phyloP scores from a whole-genome alignment of 1,140 invertebrate species.

The Drosophila tropicalis region DNA sequence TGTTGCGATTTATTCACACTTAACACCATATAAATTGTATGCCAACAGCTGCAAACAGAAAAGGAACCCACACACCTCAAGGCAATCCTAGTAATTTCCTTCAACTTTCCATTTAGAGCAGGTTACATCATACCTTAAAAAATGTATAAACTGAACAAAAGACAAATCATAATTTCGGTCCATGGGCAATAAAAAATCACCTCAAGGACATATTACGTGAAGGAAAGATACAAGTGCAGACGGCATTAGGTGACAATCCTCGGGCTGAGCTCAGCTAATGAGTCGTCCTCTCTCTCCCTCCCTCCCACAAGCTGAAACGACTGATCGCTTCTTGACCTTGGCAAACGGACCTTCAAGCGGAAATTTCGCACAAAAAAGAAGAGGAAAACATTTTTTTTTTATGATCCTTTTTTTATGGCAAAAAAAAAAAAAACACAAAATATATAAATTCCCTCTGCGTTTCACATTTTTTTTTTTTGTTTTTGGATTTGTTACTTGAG shows the following conservation, averaged over 20 bases:
- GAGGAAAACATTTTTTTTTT: conserved; percentile 65
- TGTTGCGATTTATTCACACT: background rate
- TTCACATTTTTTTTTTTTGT: conserved; percentile 37
- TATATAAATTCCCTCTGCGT: conserved; percentile 1
- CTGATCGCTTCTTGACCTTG: conserved; percentile 62
- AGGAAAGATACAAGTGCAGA: conserved; percentile 67
- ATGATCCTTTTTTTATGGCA: conserved; percentile 54
- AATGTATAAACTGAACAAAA: conserved; percentile 41
- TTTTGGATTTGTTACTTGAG: conserved; percentile 78
- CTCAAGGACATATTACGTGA: conserved; percentile 37
- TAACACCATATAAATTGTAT: background rate
- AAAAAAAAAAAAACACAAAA: conserved; percentile 30
- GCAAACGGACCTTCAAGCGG: conserved; percentile 63
- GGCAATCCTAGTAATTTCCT: conserved; percentile 14
- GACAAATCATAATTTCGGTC: conserved; percentile 62
- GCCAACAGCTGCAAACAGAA: conserved; percentile 17
- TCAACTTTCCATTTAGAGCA: conserved; percentile 25
- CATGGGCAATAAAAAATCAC: conserved; percentile 52
- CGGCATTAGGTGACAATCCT: conserved; percentile 11
- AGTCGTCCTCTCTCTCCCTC: conserved; percentile 21
- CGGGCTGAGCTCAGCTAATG: conserved; percentile 34
- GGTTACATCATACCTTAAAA: conserved; percentile 50
- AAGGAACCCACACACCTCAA: conserved; percentile 18
- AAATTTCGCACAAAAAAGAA: conserved; percentile 39
- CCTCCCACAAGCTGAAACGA: conserved; percentile 22